phyloP scores from a whole-genome alignment of 2,797 vertebrate genomes.

The Chaetodon trifasciatus region DNA sequence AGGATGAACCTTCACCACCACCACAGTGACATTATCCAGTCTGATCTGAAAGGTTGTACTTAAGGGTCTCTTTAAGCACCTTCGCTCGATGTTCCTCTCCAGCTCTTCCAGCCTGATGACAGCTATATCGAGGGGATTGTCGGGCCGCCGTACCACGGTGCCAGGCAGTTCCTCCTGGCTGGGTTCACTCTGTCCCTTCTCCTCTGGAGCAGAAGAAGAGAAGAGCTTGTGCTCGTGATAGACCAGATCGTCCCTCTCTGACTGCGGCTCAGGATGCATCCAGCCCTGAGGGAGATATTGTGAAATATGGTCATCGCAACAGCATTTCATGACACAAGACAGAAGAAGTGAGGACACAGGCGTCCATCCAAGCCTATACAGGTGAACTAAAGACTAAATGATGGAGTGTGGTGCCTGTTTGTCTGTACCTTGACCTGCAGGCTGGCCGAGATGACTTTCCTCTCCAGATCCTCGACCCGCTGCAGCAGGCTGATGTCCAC shows the following conservation, averaged over 20 bases:
- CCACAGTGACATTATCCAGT: conserved; percentile 94
- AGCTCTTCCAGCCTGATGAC: conserved; percentile 95
- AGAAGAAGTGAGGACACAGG: not conserved
- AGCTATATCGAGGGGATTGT: conserved; percentile 98
- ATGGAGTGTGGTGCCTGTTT: not conserved
- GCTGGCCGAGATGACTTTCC: conserved; percentile 92
- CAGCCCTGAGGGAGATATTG: conserved; percentile 87
- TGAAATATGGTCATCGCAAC: conserved; percentile 16
- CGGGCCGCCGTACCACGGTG: conserved; percentile 86
- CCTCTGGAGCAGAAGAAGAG: conserved; percentile 82
- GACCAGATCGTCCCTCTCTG: conserved; percentile 94
- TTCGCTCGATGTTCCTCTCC: conserved; percentile 98
- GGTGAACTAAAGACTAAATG: not conserved
- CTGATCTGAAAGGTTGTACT: conserved; percentile 92
- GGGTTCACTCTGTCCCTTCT: conserved; percentile 82
- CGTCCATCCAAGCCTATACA: not conserved
- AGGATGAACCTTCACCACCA: conserved; percentile 93
- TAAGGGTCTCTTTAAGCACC: conserved; percentile 94
- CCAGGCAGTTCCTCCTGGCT: conserved; percentile 82
- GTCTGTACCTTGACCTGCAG: conserved; percentile 93
- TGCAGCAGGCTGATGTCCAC: conserved; percentile 92
- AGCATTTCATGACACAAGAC: conserved; percentile 3
- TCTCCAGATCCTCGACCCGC: conserved; percentile 94
- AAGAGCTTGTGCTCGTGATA: conserved; percentile 94
- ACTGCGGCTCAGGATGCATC: conserved; percentile 92